A percentile compares a stretch with the other conserved stretches of the same genome.
Conservation (phyloP, 2,888 invertebrate genomes). For the Cyclophora albipunctata region DNA sequence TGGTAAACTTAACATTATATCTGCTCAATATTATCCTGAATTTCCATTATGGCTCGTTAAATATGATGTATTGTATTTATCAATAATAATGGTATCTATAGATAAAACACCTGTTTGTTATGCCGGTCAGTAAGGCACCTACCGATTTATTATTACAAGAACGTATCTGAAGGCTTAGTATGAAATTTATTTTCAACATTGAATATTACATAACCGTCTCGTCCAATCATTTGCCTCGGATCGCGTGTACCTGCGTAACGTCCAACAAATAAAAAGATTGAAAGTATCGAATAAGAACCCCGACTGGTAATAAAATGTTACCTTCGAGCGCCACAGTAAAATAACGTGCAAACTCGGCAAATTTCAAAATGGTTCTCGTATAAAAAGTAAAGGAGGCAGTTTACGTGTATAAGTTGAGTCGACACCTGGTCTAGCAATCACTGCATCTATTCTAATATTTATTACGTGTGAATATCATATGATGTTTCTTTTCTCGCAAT, state of each 20-base stretch:
- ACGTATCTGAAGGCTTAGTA: not conserved
- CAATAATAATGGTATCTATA: not conserved
- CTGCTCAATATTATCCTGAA: too few relatives aligned
- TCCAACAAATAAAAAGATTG: slow-evolving; percentile 17
- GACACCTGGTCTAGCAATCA: slow-evolving; percentile 67
- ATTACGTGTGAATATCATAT: slow-evolving; percentile 71
- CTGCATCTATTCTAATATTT: slow-evolving; percentile 73
- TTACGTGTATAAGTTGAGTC: slow-evolving; percentile 30
- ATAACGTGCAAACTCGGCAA: slow-evolving; percentile 35
- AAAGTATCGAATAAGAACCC: slow-evolving; percentile 18
- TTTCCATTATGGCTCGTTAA: too few relatives aligned
- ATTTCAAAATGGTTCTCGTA: slow-evolving; percentile 33
- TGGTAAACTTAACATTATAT: too few relatives aligned
- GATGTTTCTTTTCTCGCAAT: slow-evolving; percentile 45
- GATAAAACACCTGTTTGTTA: not conserved
- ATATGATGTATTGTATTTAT: not conserved
- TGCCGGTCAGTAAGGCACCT: not conserved
- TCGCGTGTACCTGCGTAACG: slow-evolving; percentile 11
- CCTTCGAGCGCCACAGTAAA: slow-evolving; percentile 33
- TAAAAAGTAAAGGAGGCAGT: slow-evolving; percentile 37
- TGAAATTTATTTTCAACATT: slow-evolving; percentile 1
- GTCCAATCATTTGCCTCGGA: slow-evolving; percentile 8
- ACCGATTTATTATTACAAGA: too few relatives aligned
- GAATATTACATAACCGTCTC: slow-evolving; percentile 4
- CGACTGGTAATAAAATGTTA: slow-evolving; percentile 30